Evolutionary conservation across 2,888 invertebrate species (phyloP), one percentile per base, ranked within the genome.

Genomic region (Drosophila suboccidentalis): DNA sequence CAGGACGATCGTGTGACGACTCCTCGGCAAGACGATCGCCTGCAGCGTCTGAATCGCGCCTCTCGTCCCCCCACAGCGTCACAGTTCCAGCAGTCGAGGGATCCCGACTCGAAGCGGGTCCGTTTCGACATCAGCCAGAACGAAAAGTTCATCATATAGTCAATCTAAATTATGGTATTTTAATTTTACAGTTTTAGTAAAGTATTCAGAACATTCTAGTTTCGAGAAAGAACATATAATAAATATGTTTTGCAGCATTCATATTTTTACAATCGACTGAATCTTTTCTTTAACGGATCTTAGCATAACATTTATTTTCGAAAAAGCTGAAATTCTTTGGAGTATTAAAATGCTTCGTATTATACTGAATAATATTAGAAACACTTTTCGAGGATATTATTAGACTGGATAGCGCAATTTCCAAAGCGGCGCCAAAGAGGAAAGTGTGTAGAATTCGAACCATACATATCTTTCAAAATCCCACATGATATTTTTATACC

Each of bases 11-110:
- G 29, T 10, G 1, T 4, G 44, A 11, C 41, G 0, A 3, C 38
- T 0, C 34, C 46, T 0, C 19, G 9, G 1, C 13, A 19, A 0
- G 51, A 17, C 1, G 29, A 54, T 1, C 82, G 51, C 10, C 67
- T 75, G 47, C 43, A 64, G 34, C 80, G 71, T 1, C 50, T 82
- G 8, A 44, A 55, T 8, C 70, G 57, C 1, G 81, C 87, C 1
- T 65, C 87, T 4, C 61, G 51, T 38, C 68, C 81, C 4, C 82
- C 82, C 2, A 59, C 59, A 0, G 62, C 62, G 22, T 29, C 15
- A 0, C 71, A 74, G 32, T 70, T 74, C 51, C 50, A 53, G 4
- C 19, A 6, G 9, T 15, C 46, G 3, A 17, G 4, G 1, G 36
- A 34, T 10, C 11, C 38, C 49, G 3, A 36, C n/a, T 6, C 9